Base-by-base conservation (phyloP, 2,113 vertebrate genomes). In the Myiopsitta monachus region DNA sequence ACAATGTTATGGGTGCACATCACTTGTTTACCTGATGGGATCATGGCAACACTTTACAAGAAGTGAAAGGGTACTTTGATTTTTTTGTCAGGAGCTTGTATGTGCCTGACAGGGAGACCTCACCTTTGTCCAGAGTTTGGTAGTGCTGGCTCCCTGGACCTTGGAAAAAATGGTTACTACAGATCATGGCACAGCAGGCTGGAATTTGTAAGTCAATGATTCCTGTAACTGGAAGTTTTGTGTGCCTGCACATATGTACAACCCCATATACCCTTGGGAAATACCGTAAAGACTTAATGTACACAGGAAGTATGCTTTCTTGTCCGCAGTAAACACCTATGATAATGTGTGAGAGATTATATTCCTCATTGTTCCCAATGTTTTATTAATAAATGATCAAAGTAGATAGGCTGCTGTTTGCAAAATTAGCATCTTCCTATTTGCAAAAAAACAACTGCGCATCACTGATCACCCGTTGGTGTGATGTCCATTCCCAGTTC, bases 1-100 rank as follows among this genome's bases (percentile, higher is more conserved):
- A 19, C 30, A 18, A 2, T 0, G 0, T 17, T 83, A 36, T 10
- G 23, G 23, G 30, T 47, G 52, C 11, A 38, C 6, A 31, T 14
- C 11, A 18, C 18, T 62, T 52, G 7, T 7, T 41, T 79, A 10
- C 21, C 43, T 86, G 44, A 7, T 57, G 39, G 61, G 7, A 38
- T 63, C 26, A 4, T 2, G 17, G 39, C 21, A 73, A 33, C 10
- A 46, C 8, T 27, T 83, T 85, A 23, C n/a, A 82, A 51, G 38
- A 83, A 80, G 22, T 7, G 4, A 83, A 83, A 78, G 15, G 4
- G 5, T 59, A 1, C 21, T 75, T 77, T 41, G 19, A 17, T 24
- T 82, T 10, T 33, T 64, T 5, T 41, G 16, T 70, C 41, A 64
- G 69, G 18, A 64, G 15, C 11, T 84, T 46, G 19, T 6, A 15